These are phyloP conservation scores for Chydorus sphaericus DNA, from an alignment of 2,888 invertebrate genomes.

Conservation along the genomic window DNA sequence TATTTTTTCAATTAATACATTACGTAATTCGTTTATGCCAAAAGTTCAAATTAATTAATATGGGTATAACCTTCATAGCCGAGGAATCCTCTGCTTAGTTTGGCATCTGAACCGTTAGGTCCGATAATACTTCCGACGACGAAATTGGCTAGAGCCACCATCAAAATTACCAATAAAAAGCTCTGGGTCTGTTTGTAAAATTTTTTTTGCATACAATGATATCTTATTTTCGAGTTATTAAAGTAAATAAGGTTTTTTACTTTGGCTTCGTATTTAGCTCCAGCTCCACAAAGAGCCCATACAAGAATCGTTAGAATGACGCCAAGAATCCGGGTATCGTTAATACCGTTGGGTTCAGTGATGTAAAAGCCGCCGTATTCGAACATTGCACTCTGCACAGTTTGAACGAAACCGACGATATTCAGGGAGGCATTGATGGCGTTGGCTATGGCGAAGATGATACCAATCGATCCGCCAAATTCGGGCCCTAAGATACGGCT, in stretches of 20 bases:
- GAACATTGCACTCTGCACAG: constrained; percentile 47
- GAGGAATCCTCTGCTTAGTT: constrained; percentile 33
- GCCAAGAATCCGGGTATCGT: constrained; percentile 65
- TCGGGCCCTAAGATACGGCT: constrained; percentile 91
- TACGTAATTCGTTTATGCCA: too few relatives aligned
- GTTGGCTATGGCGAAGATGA: constrained; percentile 39
- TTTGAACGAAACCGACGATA: constrained; percentile 12
- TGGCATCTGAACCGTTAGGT: constrained; percentile 27
- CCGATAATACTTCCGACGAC: constrained; percentile 36
- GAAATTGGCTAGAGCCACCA: constrained; percentile 37
- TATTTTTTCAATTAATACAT: too few relatives aligned
- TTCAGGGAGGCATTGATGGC: constrained; percentile 13
- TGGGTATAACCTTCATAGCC: constrained; percentile 32
- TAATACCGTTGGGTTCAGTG: constrained; percentile 46
- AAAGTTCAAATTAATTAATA: neutral
- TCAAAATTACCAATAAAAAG: constrained; percentile 47
- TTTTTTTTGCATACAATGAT: too few relatives aligned
- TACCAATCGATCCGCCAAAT: constrained; percentile 54
- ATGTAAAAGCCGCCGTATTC: constrained; percentile 38
- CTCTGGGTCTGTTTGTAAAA: constrained; percentile 56
- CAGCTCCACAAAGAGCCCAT: constrained; percentile 76
- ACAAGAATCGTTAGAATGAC: constrained; percentile 66
- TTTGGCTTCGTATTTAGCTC: constrained; percentile 96
- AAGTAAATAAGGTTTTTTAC: constrained; percentile 27
- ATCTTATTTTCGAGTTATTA: neutral